Evolutionary conservation across 2,113 vertebrate species (phyloP), one percentile per base, ranked within the genome.

Genomic region (Peromyscus maniculatus): DNA sequence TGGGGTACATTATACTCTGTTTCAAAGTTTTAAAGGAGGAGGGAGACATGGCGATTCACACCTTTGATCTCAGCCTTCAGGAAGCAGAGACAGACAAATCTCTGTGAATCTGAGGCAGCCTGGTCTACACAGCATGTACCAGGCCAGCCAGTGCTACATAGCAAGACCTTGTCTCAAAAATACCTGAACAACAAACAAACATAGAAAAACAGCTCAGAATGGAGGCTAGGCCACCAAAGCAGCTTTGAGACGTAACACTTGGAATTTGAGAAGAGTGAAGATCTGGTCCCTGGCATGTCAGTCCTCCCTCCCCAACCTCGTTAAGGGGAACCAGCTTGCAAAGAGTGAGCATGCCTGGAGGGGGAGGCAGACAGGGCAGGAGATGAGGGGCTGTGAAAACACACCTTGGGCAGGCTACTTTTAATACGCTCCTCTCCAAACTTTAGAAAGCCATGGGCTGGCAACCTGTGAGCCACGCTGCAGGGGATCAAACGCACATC

Each of bases 241-340:
- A 21, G 28, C 77, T 93, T 33, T 46, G 46, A 78, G 43, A 57
- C 55, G 52, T 28, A 33, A 57, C 39, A 13, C 87, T 66, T 57
- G 33, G 82, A 80, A 91, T 49, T 17, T 17, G 39, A 57, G 28
- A 77, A 7, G 1, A 55, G 19, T 1, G 6, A 75, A 55, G 36
- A 55, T 16, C 22, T 19, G n/a, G 9, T 16, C 19, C n/a, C 39
- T 12, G 12, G 5, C 7, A 7, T 10, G 39, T 1, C 2, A 52
- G 46, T 62, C 79, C 24, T 26, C 57, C 28, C 39, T 67, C 33
- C 15, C 46, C 21, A 72, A 66, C 22, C n/a, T 33, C 15, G 62
- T 0, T 0, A 3, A 66, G 16, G 39, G 78, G 52, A 36, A 43
- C 43, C 15, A 8, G 74, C 8, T 5, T 0, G 21, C 87, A 43